These are phyloP conservation scores for Felis chaus DNA, from an alignment of 2,113 vertebrate species.

Conservation along the genomic window DNA sequence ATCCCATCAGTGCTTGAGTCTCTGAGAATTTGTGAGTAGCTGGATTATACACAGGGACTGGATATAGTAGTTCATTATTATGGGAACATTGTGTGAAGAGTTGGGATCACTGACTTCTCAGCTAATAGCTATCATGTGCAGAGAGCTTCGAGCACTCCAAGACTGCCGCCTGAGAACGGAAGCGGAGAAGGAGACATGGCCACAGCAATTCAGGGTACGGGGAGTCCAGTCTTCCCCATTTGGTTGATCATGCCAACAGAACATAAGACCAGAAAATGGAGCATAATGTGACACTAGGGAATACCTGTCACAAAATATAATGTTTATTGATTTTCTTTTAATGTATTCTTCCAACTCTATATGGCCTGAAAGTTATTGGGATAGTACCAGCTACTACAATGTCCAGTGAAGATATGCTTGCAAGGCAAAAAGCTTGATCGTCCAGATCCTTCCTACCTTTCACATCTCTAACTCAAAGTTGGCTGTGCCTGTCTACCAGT, in stretches of 20 bases:
- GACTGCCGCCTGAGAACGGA: background rate
- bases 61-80: background rate
- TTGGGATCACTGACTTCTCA: background rate
- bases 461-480: background rate
- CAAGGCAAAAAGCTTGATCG: background rate
- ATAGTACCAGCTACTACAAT: background rate
- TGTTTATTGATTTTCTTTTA: background rate
- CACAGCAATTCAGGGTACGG: background rate
- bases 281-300: background rate
- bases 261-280: background rate
- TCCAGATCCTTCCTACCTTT: background rate
- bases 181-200: background rate
- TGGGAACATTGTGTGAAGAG: background rate
- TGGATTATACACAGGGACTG: background rate
- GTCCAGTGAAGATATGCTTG: background rate
- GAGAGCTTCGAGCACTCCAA: background rate
- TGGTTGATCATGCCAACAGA: background rate
- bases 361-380: background rate
- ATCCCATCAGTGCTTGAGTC: background rate
- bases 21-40: background rate
- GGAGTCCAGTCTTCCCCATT: background rate
- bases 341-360: conserved; percentile 4
- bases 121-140: background rate
- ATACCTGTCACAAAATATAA: background rate
- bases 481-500: background rate